Percentiles rank a stretch among this genome's conserved stretches.
Conservation (phyloP, 2,113 vertebrate species). For the Heterotilapia buettikoferi region DNA sequence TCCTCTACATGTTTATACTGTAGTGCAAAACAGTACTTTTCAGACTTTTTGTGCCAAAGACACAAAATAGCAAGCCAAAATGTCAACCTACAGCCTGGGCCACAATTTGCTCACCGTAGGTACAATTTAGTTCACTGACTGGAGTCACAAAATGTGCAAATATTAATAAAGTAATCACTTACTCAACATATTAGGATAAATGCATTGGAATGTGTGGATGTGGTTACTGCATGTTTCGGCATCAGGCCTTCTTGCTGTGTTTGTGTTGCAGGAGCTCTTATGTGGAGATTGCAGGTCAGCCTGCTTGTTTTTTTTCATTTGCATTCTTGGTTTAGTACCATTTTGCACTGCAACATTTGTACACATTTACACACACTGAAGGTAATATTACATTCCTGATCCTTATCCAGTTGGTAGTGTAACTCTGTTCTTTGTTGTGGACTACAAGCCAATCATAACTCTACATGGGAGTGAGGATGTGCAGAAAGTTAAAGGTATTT, state of each 20-base stretch:
- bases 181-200: neutral
- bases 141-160: neutral
- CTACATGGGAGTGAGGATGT: neutral
- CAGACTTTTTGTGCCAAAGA: neutral
- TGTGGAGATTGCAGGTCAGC: neutral
- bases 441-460: neutral
- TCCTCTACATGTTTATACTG: neutral
- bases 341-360: neutral
- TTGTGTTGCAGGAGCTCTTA: neutral
- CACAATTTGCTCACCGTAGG: accelerated
- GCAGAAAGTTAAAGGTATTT: neutral
- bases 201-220: neutral
- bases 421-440: neutral
- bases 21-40: neutral
- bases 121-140: neutral
- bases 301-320: neutral
- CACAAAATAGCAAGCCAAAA: neutral
- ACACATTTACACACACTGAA: neutral
- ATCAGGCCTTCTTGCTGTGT: accelerated
- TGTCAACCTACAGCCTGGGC: neutral
- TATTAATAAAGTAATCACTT: neutral
- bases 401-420: neutral
- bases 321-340: neutral
- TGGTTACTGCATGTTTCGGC: neutral
- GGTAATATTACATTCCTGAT: neutral